Evolutionary conservation across 2,797 vertebrate species (phyloP).

Genomic region (Coccyzus lansbergi): DNA sequence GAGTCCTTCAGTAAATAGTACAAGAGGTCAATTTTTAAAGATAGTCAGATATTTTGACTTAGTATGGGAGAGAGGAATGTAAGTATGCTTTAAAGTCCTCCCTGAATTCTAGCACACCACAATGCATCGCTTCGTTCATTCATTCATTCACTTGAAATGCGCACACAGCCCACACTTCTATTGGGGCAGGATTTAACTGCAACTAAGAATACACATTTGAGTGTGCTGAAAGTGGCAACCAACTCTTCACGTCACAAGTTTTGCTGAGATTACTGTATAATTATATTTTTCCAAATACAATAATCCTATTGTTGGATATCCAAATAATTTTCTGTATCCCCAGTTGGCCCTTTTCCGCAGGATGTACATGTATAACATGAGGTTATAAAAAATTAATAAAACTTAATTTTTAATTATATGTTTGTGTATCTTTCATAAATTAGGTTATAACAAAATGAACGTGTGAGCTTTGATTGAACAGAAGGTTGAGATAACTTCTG

Average conservation of each 20-base stretch:
- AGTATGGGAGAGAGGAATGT: background rate
- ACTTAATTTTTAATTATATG: background rate
- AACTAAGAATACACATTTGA: background rate
- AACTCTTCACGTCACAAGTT: background rate
- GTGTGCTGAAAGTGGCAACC: background rate
- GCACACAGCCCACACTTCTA: background rate
- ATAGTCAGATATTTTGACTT: background rate
- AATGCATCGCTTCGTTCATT: no score
- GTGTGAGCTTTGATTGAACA: background rate
- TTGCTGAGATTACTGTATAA: background rate
- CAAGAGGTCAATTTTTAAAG: background rate
- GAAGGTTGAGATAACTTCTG: conserved; percentile 25
- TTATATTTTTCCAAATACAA: background rate
- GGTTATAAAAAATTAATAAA: background rate
- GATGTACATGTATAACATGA: background rate
- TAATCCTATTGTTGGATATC: background rate
- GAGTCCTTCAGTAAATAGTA: background rate
- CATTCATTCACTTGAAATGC: background rate
- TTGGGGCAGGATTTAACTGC: background rate
- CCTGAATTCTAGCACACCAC: background rate
- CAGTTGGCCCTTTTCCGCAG: background rate
- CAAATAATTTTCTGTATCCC: background rate
- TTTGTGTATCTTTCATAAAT: background rate
- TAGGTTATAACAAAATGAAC: background rate
- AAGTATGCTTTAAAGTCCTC: background rate